Evolutionary conservation across 2,113 vertebrate species (phyloP).

Genomic region (Cynocephalus volans): DNA sequence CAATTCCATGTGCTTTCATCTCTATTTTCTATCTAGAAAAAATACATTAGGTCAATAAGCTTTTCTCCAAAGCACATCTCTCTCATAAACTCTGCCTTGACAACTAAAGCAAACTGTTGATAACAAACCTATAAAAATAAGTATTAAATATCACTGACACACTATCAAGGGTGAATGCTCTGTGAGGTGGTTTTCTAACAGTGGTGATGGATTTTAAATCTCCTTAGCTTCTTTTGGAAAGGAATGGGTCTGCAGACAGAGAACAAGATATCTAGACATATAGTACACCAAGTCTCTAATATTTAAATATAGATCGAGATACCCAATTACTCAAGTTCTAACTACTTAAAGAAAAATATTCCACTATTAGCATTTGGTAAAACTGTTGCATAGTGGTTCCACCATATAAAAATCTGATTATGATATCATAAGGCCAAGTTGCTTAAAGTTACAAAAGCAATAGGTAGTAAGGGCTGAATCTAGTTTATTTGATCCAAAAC

Average conservation of each 20-base stretch:
- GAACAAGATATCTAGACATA: constrained; percentile 33
- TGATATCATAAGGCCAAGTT: not conserved
- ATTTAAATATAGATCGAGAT: constrained; percentile 48
- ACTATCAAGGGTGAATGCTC: not conserved
- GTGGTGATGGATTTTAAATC: not conserved
- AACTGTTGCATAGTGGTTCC: not conserved
- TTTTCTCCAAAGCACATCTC: constrained; percentile 28
- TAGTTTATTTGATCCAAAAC: constrained; percentile 33
- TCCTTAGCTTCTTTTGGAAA: not conserved
- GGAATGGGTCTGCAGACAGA: not conserved
- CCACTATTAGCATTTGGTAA: constrained; percentile 38
- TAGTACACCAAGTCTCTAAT: not conserved
- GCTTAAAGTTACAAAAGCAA: constrained; percentile 50
- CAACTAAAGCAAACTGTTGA: not conserved
- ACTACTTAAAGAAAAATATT: constrained; percentile 43
- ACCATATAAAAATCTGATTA: constrained; percentile 48
- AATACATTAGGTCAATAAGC: not conserved
- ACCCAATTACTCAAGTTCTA: constrained; percentile 14
- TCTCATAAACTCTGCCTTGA: not conserved
- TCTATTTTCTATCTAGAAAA: not conserved
- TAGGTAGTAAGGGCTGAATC: not conserved
- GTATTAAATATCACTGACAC: not conserved
- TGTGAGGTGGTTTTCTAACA: not conserved
- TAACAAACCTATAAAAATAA: constrained; percentile 42
- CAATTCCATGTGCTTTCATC: constrained; percentile 19